Base-by-base conservation (phyloP, 2,113 vertebrate genomes). In the Erythrolamprus reginae region DNA sequence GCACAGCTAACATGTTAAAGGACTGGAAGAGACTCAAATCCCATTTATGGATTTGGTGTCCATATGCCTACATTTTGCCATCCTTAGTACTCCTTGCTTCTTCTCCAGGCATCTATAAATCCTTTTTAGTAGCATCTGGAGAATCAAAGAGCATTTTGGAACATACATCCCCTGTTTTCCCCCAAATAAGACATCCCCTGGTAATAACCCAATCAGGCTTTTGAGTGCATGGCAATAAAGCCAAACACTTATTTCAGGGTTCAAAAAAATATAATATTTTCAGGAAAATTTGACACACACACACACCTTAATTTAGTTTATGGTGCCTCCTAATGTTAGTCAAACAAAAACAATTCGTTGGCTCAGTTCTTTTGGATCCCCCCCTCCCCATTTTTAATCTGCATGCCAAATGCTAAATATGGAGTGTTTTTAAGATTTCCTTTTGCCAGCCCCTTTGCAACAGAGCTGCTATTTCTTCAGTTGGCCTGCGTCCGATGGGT, bases 401-500 rank as follows among this genome's bases (percentile, higher is more conserved):
- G 33, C 8, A 10, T 93, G 61, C 7, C 45, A 84, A 77, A 51
- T 45, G 55, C 12, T 47, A 45, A 92, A 89, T 77, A 24, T 90
- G 89, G 53, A 50, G 23, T 92, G 50, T 61, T 95, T 95, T 88
- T 92, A 89, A 93, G 33, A 65, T 47, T 88, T n/a, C 33, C 23
- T 91, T 90, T 93, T 93, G 88, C 91, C 0, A 0, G n/a, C 86
- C 87, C 92, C 92, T 92, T 89, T 91, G 90, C 85, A 89, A 13
- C 4, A 0, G 51, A 91, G 88, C 87, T 93, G 88, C 88, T 90
- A 2, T 94, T 95, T 94, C 93, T 87, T 94, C 92, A 93, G 90
- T 58, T 88, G 38, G 58, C 61, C 89, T 93, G 42, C 90, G 90
- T 93, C 90, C 3, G 61, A 89, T 89, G 84, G 90, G 0, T 94